Base-by-base conservation (phyloP, 2,888 invertebrate species). In the Steromphala cineraria region DNA sequence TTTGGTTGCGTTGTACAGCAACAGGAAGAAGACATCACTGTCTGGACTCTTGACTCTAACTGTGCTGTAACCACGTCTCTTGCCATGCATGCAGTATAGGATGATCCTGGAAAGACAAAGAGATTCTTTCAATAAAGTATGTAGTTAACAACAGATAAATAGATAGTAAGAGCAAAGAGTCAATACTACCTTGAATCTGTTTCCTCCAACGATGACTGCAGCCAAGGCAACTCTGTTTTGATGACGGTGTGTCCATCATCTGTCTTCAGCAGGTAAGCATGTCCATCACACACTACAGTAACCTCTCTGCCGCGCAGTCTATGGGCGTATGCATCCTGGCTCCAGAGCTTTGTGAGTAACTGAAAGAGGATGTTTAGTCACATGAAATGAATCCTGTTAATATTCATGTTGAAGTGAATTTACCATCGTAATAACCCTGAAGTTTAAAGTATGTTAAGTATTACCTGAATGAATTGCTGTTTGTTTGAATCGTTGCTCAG, bases 21-120 rank as follows among this genome's bases (percentile, higher is more conserved):
- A 36, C 24, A 83, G 78, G 53, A 83, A 80, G 71, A 81, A 82
- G 15, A 83, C 78, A 55, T 85, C 83, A 46, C 40, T 80, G 55
- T 82, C 85, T 81, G 82, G 82, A 53, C 53, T 79, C 55, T 74
- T 83, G n/a, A 81, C 79, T 40, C 53, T 40, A 28, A 80, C 74
- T 40, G 17, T 55, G 67, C 83, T 67, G 40, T 80, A 84, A 17
- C 81, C 80, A 46, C 46, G 46, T 10, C 46, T 46, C 36, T 81
- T 75, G 13, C 52, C 81, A 80, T 83, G 78, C 53, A 53, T 40
- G 40, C 67, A 53, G 74, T 81, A 84, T 24, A 84, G 71, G 21
- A 84, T 46, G 15, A 83, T 62, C 67, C 81, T 46, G 46, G 13
- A 46, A 46, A 46, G 46, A 46, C 46, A 46, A 10, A 46, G 7